Evolutionary conservation across 64 coral and sea anemone genomes (phyloP), one percentile per base, ranked within the genome.

Genomic region (Stichodactyla helianthus): DNA sequence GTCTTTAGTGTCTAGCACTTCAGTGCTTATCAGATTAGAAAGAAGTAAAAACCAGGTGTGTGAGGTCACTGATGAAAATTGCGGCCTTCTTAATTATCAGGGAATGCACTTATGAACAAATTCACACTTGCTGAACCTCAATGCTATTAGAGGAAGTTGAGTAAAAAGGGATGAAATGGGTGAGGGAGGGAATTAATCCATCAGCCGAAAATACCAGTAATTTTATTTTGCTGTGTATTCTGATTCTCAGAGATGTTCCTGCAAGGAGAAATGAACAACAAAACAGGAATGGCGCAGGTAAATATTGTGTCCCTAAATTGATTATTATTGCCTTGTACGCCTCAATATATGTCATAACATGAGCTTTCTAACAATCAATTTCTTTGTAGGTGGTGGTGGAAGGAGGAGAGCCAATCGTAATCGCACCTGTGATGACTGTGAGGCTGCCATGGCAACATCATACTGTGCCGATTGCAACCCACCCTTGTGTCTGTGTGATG

Each of bases 391-490:
- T 74, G 68, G 65, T 55, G 80, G 5, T 23, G 61, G 81, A 1
- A 84, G 82, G 25, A 84, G 55, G 18, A 74, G 28, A 50, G 51
- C 82, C 51, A 70, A 90, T 54, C 82, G 50, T 51, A 71, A 90
- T 52, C 20, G 88, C 14, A 90, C 68, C 51, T 90, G 88, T 62
- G 88, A 85, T 14, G 88, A 90, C 67, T 90, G 88, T 85, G 88
- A 90, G 19, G 82, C 26, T 44, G 84, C 82, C 57, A 35, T 61
- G 22, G 88, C 88, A 61, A 85, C 53, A 59, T 82, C 67, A 51
- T 90, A 84, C 68, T 90, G 88, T 85, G 53, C 64, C n/a, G 88
- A 90, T 22, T 90, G 88, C 71, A 82, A 90, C 16, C 88, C 88
- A 85, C 82, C 88, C 23, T 26, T 90, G 81, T 68, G 83, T 56